phyloP scores from a whole-genome alignment of 2,113 vertebrate genomes.

The Manacus vitellinus region DNA sequence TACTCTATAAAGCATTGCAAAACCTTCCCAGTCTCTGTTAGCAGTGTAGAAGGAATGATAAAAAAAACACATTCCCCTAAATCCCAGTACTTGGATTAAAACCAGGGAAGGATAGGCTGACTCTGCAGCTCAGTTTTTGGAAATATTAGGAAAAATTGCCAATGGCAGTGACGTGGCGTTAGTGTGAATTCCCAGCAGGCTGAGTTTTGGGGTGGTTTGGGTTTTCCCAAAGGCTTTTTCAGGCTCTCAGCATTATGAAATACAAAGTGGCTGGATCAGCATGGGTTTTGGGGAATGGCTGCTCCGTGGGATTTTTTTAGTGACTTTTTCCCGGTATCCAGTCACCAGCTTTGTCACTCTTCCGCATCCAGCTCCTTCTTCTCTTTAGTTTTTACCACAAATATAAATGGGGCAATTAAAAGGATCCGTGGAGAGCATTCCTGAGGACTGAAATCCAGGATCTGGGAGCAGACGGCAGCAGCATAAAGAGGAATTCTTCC shows the following conservation, averaged over 20 bases:
- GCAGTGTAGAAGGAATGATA: background rate
- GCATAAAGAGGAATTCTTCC: conserved; percentile 49
- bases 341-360: background rate
- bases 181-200: background rate
- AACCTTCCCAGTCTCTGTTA: background rate
- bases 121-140: background rate
- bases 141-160: background rate
- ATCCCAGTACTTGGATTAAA: background rate
- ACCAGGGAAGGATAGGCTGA: background rate
- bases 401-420: background rate
- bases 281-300: accelerated
- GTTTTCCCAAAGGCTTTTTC: background rate
- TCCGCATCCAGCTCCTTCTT: background rate
- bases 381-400: background rate
- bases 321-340: background rate
- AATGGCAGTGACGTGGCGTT: background rate
- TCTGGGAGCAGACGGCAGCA: background rate
- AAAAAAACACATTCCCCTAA: background rate
- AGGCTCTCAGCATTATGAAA: background rate
- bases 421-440: background rate
- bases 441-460: background rate
- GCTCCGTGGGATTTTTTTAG: background rate
- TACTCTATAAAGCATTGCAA: background rate
- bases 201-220: background rate
- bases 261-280: background rate